phyloP scores from a whole-genome alignment of 2,797 vertebrate genomes.

The Pristis pectinata region DNA sequence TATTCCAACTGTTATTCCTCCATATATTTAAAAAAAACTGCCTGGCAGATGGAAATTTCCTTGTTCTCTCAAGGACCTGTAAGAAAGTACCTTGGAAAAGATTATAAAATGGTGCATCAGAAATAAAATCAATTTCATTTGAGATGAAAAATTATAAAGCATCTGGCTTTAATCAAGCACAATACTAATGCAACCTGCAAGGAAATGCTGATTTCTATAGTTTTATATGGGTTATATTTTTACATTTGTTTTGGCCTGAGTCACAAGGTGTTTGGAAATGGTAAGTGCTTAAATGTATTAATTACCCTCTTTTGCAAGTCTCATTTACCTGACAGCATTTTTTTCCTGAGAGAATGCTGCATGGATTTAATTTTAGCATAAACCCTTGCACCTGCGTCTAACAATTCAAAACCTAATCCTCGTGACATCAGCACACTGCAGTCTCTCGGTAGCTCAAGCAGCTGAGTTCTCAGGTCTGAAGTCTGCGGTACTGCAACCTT shows the following conservation, averaged over 20 bases:
- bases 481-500: background rate
- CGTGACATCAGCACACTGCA: background rate
- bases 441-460: background rate
- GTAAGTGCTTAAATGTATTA: background rate
- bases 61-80: constrained; percentile 49
- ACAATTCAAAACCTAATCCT: constrained; percentile 12
- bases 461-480: background rate
- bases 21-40: constrained; percentile 49
- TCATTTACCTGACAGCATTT: constrained; percentile 19
- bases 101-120: background rate
- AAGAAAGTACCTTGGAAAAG: constrained; percentile 45
- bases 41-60: constrained; percentile 55
- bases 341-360: background rate
- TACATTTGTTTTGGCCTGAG: background rate
- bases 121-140: constrained; percentile 48
- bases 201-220: background rate
- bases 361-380: constrained; percentile 22
- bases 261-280: background rate
- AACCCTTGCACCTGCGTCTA: constrained; percentile 29
- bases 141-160: constrained; percentile 39
- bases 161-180: background rate
- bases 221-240: background rate
- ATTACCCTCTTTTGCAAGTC: background rate
- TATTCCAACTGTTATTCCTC: constrained; percentile 54
- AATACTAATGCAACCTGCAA: background rate